These are phyloP conservation scores for Fragum fragum DNA, from an alignment of 2,888 invertebrate species.

Conservation along the genomic window DNA sequence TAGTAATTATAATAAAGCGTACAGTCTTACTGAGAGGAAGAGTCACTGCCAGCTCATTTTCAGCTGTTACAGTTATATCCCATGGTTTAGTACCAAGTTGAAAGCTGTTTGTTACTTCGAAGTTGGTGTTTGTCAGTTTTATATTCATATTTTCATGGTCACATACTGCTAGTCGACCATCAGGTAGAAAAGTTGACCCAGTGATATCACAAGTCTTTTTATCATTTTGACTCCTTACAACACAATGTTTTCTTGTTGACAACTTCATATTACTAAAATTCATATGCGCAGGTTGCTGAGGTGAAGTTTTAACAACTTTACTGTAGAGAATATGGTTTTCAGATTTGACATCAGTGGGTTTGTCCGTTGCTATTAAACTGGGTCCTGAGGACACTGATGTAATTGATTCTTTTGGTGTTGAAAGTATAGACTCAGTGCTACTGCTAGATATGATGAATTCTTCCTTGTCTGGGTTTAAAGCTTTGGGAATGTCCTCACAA, in stretches of 20 bases:
- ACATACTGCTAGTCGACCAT: constrained; percentile 16
- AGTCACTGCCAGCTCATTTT: constrained; percentile 9
- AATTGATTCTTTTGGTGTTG: neutral
- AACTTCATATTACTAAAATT: neutral
- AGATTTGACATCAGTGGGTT: neutral
- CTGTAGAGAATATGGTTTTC: neutral
- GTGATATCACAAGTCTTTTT: constrained; percentile 24
- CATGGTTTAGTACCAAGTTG: constrained; percentile 1
- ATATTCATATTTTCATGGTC: constrained; percentile 15
- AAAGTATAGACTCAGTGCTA: neutral
- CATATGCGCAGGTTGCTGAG: neutral
- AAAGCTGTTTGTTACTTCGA: constrained; percentile 9
- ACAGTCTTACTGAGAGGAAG: neutral
- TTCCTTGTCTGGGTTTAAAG: neutral
- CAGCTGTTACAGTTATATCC: constrained; percentile 16
- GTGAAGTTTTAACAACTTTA: neutral
- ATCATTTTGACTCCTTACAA: neutral
- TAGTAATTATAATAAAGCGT: neutral
- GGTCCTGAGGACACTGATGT: no score
- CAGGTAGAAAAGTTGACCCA: constrained; percentile 21
- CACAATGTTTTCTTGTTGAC: neutral
- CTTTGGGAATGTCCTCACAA: neutral
- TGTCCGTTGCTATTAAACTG: neutral
- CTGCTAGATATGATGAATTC: neutral
- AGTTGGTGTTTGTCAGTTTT: neutral